These are phyloP conservation scores for Aricia agestis DNA, from an alignment of 1,140 invertebrate genomes.

Conservation along the genomic window DNA sequence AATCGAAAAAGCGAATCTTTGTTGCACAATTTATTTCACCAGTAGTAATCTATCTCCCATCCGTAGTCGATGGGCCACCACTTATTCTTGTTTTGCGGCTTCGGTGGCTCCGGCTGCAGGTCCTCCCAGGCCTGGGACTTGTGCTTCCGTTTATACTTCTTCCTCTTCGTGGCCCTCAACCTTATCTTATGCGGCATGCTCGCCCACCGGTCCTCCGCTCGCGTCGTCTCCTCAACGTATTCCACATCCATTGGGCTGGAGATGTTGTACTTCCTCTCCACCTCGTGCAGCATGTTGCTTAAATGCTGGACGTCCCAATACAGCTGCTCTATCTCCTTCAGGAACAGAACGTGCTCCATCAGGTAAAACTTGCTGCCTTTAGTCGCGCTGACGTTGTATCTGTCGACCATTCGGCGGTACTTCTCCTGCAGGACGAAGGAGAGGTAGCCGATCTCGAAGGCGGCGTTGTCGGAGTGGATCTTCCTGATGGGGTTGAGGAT, in stretches of 20 bases:
- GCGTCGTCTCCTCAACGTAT: not conserved
- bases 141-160: not conserved
- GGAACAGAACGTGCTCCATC: constrained; percentile 27
- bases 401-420: constrained; percentile 39
- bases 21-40: constrained; percentile 21
- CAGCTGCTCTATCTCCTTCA: constrained; percentile 38
- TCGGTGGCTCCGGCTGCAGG: not conserved
- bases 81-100: not conserved
- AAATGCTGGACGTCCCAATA: constrained; percentile 41
- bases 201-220: not conserved
- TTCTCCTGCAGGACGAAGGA: constrained; percentile 33
- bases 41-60: constrained; percentile 41
- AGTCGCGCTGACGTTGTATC: constrained; percentile 30
- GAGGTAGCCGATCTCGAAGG: constrained; percentile 34
- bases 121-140: not conserved
- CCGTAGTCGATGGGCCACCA: constrained; percentile 39
- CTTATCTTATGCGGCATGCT: not conserved
- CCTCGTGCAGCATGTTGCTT: constrained; percentile 34
- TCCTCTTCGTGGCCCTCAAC: not conserved
- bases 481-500: not conserved
- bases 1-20: too few species aligned
- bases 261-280: constrained; percentile 39
- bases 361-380: constrained; percentile 24
- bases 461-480: not conserved
- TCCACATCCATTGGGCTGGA: not conserved